phyloP scores from a whole-genome alignment of 2,888 invertebrate species.

The Geophilus truncorum region DNA sequence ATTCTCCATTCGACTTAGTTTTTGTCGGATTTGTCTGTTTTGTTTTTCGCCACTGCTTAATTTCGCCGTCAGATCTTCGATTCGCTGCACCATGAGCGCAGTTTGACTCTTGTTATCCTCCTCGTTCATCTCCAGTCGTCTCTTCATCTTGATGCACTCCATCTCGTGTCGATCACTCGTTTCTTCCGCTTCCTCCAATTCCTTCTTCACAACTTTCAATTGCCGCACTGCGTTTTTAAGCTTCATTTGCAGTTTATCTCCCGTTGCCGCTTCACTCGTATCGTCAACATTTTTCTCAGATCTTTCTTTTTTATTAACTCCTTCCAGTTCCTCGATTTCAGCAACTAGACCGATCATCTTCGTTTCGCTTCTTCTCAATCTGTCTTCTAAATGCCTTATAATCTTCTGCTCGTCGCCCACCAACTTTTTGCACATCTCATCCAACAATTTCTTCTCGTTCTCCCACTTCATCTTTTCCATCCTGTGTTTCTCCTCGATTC shows the following conservation, averaged over 20 bases:
- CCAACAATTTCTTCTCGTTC: conserved; percentile 41
- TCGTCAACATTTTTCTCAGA: background rate
- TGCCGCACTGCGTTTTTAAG: conserved; percentile 48
- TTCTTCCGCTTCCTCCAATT: conserved; percentile 39
- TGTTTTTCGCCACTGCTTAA: conserved; percentile 75
- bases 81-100: conserved; percentile 72
- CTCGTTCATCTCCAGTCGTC: conserved; percentile 56
- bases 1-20: conserved; percentile 69
- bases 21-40: conserved; percentile 66
- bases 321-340: conserved; percentile 9
- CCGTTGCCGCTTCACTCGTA: too few species aligned
- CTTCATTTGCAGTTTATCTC: conserved; percentile 60
- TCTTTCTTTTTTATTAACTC: background rate
- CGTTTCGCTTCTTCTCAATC: conserved; percentile 6
- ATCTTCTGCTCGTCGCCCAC: background rate
- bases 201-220: conserved; percentile 38
- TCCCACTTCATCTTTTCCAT: conserved; percentile 50
- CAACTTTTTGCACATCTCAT: background rate
- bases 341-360: conserved; percentile 2
- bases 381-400: background rate
- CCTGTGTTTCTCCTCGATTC: conserved; percentile 46
- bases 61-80: conserved; percentile 77
- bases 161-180: conserved; percentile 41
- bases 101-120: conserved; percentile 60
- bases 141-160: conserved; percentile 41